phyloP scores from a whole-genome alignment of 2,113 vertebrate species.

The Heterocephalus glaber region DNA sequence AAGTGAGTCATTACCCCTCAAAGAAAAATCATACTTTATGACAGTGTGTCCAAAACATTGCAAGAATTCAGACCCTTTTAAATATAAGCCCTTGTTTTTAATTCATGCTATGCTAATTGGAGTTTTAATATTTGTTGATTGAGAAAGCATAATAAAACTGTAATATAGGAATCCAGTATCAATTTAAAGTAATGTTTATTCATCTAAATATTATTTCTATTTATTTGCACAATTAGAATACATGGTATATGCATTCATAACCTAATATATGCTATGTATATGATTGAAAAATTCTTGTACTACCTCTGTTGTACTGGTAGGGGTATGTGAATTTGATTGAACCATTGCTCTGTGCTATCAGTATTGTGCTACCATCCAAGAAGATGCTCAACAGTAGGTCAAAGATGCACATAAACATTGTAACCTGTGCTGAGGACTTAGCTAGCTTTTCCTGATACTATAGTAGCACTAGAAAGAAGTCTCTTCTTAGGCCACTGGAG shows the following conservation, averaged over 20 bases:
- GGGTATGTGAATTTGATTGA: neutral
- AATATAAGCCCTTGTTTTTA: neutral
- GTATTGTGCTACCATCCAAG: neutral
- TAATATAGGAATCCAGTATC: neutral
- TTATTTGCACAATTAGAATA: neutral
- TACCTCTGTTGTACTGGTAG: neutral
- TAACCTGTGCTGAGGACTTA: neutral
- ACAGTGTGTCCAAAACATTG: conserved; percentile 6
- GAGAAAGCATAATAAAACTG: neutral
- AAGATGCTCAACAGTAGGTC: neutral
- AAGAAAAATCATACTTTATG: conserved; percentile 36
- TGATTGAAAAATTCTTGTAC: neutral
- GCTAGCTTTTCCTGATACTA: neutral
- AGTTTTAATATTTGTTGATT: neutral
- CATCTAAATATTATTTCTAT: neutral
- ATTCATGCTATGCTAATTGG: neutral
- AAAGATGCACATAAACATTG: neutral
- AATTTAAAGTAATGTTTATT: neutral
- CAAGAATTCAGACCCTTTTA: neutral
- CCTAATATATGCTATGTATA: neutral
- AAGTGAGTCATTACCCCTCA: neutral
- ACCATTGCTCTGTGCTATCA: neutral
- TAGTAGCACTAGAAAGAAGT: neutral
- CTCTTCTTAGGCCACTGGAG: neutral
- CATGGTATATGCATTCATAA: neutral